A percentile compares a stretch with the other conserved stretches of the same genome.
phyloP scores from a whole-genome alignment of 2,797 vertebrate genomes.

The Brotogeris chrysoptera region DNA sequence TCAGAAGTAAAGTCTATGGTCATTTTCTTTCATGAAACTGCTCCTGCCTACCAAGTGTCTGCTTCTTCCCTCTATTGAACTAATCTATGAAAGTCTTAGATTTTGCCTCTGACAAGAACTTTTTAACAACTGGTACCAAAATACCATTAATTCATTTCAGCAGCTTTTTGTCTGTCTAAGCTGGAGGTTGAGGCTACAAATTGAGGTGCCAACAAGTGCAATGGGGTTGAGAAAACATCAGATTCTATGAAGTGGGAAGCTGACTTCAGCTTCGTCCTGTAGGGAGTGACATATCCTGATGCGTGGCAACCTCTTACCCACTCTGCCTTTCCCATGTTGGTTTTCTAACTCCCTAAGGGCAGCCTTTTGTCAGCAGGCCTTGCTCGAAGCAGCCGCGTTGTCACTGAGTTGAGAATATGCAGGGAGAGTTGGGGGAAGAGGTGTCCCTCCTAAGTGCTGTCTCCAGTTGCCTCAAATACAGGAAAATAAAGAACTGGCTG shows the following conservation, averaged over 20 bases:
- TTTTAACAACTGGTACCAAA: neutral
- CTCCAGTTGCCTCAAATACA: neutral
- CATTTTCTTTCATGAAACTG: neutral
- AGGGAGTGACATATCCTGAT: neutral
- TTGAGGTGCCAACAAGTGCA: neutral
- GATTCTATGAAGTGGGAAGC: neutral
- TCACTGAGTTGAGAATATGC: neutral
- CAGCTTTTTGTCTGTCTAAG: neutral
- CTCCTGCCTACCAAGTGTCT: neutral
- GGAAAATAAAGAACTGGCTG: neutral
- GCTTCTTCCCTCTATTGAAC: neutral
- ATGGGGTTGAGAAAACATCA: neutral
- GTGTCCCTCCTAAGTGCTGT: neutral
- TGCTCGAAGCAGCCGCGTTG: fast-evolving
- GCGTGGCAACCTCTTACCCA: neutral
- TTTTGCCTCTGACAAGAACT: neutral
- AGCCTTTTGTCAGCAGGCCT: neutral
- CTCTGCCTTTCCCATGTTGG: neutral
- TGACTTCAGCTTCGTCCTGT: neutral
- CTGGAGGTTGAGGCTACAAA: neutral
- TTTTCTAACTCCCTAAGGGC: neutral
- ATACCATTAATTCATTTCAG: neutral
- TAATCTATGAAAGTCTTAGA: neutral
- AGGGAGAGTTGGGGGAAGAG: fast-evolving
- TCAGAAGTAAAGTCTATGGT: neutral